phyloP scores from a whole-genome alignment of 1,140 invertebrate genomes.

The Drosophila lowei region DNA sequence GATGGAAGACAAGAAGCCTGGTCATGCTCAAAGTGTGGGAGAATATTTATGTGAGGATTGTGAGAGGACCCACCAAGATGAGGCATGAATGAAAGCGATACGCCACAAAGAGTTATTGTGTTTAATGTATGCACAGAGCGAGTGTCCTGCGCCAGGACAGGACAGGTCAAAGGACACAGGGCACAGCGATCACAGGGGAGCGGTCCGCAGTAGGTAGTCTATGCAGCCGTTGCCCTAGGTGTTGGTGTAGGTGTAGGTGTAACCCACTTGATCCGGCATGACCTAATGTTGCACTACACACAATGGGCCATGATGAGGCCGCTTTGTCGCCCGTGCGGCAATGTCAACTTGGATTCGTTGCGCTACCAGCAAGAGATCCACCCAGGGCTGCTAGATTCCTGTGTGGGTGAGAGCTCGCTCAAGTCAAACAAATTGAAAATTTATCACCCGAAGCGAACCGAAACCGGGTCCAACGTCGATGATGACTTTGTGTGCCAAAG shows the following conservation, averaged over 20 bases:
- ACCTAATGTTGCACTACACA: constrained; percentile 79
- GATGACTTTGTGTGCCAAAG: constrained; percentile 68
- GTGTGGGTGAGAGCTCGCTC: constrained; percentile 56
- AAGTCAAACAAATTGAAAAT: constrained; percentile 80
- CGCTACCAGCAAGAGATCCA: constrained; percentile 58
- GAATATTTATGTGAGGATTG: constrained; percentile 33
- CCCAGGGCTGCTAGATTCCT: not conserved
- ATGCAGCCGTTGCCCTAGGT: too few relatives aligned
- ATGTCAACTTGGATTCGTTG: constrained; percentile 68
- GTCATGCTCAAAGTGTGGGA: constrained; percentile 7
- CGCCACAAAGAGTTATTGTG: constrained; percentile 73
- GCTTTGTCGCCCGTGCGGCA: constrained; percentile 52
- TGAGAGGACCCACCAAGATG: constrained; percentile 60
- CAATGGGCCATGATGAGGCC: constrained; percentile 67
- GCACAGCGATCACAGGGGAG: not conserved
- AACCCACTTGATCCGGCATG: constrained; percentile 60
- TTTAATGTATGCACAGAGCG: constrained; percentile 64
- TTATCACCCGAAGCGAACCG: constrained; percentile 63
- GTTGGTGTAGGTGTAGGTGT: constrained; percentile 16
- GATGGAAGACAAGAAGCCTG: not conserved
- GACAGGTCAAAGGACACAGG: constrained; percentile 18
- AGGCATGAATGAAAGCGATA: constrained; percentile 41
- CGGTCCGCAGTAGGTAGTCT: constrained; percentile 12
- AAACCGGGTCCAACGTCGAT: constrained; percentile 34
- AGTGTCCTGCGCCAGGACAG: not conserved